phyloP scores from a whole-genome alignment of 2,113 vertebrate genomes.

The Thermophis baileyi region DNA sequence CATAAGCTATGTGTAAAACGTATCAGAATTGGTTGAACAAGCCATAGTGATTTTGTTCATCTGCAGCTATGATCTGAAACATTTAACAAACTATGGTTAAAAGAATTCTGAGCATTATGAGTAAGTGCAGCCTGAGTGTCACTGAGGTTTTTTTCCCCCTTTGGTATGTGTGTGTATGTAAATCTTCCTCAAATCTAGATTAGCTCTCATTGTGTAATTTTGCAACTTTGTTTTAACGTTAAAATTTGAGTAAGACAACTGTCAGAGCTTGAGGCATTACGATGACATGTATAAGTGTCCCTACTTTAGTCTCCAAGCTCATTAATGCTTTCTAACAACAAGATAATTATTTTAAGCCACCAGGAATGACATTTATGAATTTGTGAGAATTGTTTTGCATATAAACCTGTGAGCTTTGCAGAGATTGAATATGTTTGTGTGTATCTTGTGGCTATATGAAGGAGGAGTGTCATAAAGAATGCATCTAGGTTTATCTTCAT shows the following conservation, averaged over 20 bases:
- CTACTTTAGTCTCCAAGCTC: fast-evolving
- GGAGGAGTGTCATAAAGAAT: constrained; percentile 10
- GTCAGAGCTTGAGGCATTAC: neutral
- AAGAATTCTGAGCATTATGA: neutral
- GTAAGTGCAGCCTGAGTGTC: neutral
- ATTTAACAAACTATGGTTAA: neutral
- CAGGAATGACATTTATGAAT: fast-evolving
- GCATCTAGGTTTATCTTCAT: constrained; percentile 51
- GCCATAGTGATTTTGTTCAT: neutral
- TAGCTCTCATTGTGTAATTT: neutral
- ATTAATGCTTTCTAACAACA: neutral
- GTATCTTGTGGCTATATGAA: constrained; percentile 2
- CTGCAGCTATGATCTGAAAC: neutral
- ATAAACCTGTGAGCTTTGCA: neutral
- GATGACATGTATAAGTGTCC: neutral
- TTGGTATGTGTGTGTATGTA: neutral
- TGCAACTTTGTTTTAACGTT: neutral
- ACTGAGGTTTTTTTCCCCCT: neutral
- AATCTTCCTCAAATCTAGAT: neutral
- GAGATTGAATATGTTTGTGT: neutral
- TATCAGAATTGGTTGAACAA: neutral
- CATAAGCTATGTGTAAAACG: neutral
- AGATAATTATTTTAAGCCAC: neutral
- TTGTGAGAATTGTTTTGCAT: neutral
- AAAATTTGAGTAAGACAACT: neutral